These are phyloP conservation scores for Tetragonula clypearis DNA, from an alignment of 1,140 invertebrate genomes.

Conservation along the genomic window DNA sequence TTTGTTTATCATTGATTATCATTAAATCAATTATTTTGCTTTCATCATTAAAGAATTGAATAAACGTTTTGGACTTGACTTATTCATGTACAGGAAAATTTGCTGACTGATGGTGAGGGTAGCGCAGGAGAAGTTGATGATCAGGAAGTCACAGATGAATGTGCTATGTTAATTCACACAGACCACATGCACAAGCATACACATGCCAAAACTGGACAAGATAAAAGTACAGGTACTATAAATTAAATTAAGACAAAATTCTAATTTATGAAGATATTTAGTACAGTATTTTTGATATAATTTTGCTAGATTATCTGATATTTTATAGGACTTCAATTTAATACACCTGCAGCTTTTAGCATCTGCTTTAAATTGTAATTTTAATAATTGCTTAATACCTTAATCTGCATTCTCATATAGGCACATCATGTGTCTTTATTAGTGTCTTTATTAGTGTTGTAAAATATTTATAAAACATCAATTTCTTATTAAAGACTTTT, in stretches of 20 bases:
- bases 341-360: conserved; percentile 41
- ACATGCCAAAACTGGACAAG: conserved; percentile 74
- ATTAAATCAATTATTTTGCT: not conserved
- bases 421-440: conserved; percentile 23
- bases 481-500: conserved; percentile 4
- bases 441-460: too few relatives aligned
- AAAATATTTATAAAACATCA: conserved; percentile 1
- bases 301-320: conserved; percentile 24
- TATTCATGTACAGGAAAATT: conserved; percentile 81
- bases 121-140: conserved; percentile 84
- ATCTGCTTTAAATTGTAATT: conserved; percentile 34
- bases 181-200: conserved; percentile 81
- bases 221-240: conserved; percentile 75
- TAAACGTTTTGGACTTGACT: conserved; percentile 34
- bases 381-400: conserved; percentile 35
- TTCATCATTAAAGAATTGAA: not conserved
- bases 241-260: conserved; percentile 33
- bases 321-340: conserved; percentile 10
- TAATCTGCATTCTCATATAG: conserved; percentile 22
- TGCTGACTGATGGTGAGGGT: conserved; percentile 84
- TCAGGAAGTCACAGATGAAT: conserved; percentile 91
- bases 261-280: conserved; percentile 6
- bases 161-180: conserved; percentile 90
- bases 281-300: conserved; percentile 6
- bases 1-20: not conserved